Base-by-base conservation (phyloP, 2,797 vertebrate genomes). In the Buceros bicornis region DNA sequence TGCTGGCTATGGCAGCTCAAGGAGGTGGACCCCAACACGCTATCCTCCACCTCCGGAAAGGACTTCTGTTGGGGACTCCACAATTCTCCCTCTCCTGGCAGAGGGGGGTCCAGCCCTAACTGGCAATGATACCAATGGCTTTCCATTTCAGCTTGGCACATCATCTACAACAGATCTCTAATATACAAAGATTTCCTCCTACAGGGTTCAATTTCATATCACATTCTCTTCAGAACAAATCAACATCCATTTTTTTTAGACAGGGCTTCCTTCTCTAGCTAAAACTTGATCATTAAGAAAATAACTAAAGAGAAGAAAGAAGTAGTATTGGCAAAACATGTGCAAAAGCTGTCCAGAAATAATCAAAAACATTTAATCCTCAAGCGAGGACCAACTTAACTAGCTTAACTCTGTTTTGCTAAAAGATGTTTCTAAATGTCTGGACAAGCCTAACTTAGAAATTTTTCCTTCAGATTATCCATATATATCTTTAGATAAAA, bases 151-250 rank as follows among this genome's bases (percentile, higher is more conserved):
- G 7, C 18, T 58, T 74, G 72, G 45, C 24, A 28, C 1, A 3
- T 33, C 45, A 31, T 25, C 78, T 37, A 6, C 15, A 66, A 29
- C 25, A 87, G 72, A 74, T 8, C 6, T 12, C 11, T 28, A 76
- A 62, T 33, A 70, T n/a, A 54, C 50, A 66, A 73, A 73, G 45
- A 64, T 82, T 92, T 93, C 74, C 74, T 80, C 64, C 56, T 56
- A 13, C 15, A 51, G 33, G 8, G 2, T 37, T 56, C 43, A 47
- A 16, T 85, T 94, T 70, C 66, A 8, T 60, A 72, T 42, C 47
- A 26, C 57, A 79, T 93, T 82, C 56, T 72, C 58, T 64, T 77
- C 45, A 26, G 77, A 77, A 80, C 80, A 95, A 90, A 95, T 77
- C 43, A 72, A n/a, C 29, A 35, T 1, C 6, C 26, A 25, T 40